Evolutionary conservation across 2,113 vertebrate species (phyloP), one percentile per base, ranked within the genome.

Genomic region (Antechinus flavipes): DNA sequence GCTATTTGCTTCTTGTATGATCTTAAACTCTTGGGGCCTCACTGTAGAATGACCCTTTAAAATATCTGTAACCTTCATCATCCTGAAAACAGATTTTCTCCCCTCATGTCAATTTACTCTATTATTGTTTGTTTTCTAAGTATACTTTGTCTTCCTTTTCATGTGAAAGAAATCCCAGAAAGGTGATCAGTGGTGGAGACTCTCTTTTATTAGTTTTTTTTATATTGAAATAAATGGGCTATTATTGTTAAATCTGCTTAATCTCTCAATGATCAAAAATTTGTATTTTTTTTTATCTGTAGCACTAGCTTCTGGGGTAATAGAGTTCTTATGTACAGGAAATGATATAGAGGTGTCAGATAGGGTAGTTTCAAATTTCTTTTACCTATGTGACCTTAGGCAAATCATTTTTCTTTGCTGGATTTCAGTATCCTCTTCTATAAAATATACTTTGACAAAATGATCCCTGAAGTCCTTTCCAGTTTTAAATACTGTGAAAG

Each of bases 161-260:
- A 56, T 53, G 47, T 35, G 49, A 52, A 94, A 54, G 91, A 56
- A 93, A 55, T 55, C 76, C 58, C 22, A 47, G 23, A 89, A 90
- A 96, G 93, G 90, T 89, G 47, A 93, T 68, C 92, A 93, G 58
- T 91, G 35, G 91, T 56, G 95, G 92, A 68, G 35, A 56, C n/a
- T 95, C 84, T 47, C 90, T 94, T 92, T 27, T 93, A 35, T 22
- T 5, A 76, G 35, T 76, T 47, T 76, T 47, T 76, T 76, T 76
- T 76, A n/a, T n/a, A n/a, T 76, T 1, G n/a, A 68, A n/a, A 3
- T 68, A 68, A 68, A 68, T 68, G 35, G 68, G 16, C 6, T 76
- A 8, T 35, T 22, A 76, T 1, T 84, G 68, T 42, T 84, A 42
- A 42, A 42, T 42, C 58, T 68, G 58, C 58, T 84, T 26, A 42